These are phyloP conservation scores for Zapus hudsonius DNA, from an alignment of 2,113 vertebrate species.

Conservation along the genomic window DNA sequence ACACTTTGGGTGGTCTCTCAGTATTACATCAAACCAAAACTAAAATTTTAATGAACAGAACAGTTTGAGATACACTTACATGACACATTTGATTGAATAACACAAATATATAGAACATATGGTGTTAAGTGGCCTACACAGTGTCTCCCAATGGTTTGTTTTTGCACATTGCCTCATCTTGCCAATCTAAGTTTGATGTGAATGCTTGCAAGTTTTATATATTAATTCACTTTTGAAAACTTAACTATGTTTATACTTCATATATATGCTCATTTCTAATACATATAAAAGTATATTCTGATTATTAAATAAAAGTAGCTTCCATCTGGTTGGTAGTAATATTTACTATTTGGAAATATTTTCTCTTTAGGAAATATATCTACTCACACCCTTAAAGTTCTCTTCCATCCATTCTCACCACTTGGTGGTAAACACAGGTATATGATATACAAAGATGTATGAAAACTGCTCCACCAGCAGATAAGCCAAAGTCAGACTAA, in stretches of 20 bases:
- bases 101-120: neutral
- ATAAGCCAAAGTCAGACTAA: neutral
- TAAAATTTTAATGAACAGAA: neutral
- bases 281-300: neutral
- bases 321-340: neutral
- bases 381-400: neutral
- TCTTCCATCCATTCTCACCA: neutral
- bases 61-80: conserved; percentile 8
- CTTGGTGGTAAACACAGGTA: neutral
- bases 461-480: neutral
- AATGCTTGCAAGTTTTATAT: conserved; percentile 17
- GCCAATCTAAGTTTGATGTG: neutral
- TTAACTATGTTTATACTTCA: neutral
- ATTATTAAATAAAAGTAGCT: conserved; percentile 7
- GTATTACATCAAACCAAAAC: neutral
- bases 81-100: neutral
- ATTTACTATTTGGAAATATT: neutral
- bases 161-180: neutral
- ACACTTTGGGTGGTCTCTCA: neutral
- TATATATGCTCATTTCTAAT: neutral
- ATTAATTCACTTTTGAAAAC: conserved; percentile 23
- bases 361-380: neutral
- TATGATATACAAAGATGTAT: neutral
- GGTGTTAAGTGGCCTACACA: neutral
- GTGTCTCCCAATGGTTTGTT: neutral